Evolutionary conservation across 1,140 invertebrate species (phyloP).

Genomic region (Dendrolimus punctatus): DNA sequence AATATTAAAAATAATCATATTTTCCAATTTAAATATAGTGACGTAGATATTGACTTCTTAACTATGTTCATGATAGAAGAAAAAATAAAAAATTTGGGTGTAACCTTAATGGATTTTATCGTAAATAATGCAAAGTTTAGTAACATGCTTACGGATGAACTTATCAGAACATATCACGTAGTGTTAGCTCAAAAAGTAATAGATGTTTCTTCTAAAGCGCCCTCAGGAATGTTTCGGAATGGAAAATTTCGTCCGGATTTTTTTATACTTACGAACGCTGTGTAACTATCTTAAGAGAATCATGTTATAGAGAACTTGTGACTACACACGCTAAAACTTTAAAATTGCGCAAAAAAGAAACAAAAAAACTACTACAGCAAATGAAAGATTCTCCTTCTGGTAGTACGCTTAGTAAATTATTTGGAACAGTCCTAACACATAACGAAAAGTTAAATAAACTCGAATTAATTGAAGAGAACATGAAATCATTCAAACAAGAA

Average conservation of each 20-base stretch:
- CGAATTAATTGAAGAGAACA: not conserved
- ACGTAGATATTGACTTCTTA: not conserved
- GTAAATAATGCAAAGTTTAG: not conserved
- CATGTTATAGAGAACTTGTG: not conserved
- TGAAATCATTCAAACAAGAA: constrained; percentile 1
- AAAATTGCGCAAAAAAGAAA: not conserved
- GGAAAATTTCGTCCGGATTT: constrained; percentile 6
- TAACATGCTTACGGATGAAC: constrained; percentile 1
- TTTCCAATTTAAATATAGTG: not conserved
- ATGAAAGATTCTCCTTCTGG: not conserved
- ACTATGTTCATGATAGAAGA: constrained; percentile 2
- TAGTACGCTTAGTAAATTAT: not conserved
- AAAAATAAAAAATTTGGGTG: constrained; percentile 4
- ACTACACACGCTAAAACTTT: not conserved
- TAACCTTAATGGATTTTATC: constrained; percentile 1
- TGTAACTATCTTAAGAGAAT: constrained; percentile 1
- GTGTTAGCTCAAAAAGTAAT: constrained; percentile 6
- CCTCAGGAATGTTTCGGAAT: not conserved
- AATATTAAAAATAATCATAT: not conserved
- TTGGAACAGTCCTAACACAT: constrained; percentile 1
- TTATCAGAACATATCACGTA: constrained; percentile 7
- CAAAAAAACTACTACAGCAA: not conserved
- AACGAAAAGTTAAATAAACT: constrained; percentile 5
- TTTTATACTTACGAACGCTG: constrained; percentile 2
- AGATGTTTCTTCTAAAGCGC: constrained; percentile 3